phyloP scores from a whole-genome alignment of 2,797 vertebrate species.

The Pelobates cultripes region DNA sequence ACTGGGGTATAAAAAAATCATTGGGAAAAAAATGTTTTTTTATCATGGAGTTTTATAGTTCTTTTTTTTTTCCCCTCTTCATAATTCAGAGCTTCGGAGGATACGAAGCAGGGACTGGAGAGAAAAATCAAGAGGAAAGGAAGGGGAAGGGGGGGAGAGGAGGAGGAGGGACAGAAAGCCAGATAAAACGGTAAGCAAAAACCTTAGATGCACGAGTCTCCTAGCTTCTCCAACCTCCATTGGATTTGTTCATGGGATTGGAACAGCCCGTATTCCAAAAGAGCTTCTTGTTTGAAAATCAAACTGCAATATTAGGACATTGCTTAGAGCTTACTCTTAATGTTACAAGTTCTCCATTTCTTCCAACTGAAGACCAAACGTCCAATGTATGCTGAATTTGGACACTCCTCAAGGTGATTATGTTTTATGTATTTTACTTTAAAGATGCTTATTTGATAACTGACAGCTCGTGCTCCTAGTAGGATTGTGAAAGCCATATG shows the following conservation, averaged over 20 bases:
- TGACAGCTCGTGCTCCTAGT: not conserved
- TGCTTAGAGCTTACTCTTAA: too few relatives aligned
- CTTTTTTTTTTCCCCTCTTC: not conserved
- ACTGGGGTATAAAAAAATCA: not conserved
- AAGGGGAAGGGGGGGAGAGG: constrained; percentile 17
- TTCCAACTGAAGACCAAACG: constrained; percentile 14
- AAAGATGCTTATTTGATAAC: not conserved
- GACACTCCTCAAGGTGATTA: constrained; percentile 14
- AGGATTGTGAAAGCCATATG: not conserved
- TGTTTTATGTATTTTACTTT: not conserved
- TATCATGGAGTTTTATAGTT: too few relatives aligned
- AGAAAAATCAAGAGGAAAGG: not conserved
- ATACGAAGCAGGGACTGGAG: constrained; percentile 10
- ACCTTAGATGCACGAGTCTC: constrained; percentile 25
- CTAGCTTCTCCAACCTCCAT: constrained; percentile 11
- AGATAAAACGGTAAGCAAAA: constrained; percentile 37
- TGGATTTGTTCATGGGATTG: not conserved
- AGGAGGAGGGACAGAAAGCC: constrained; percentile 33
- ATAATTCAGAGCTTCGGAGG: not conserved
- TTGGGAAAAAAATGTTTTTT: too few relatives aligned
- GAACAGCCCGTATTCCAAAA: not conserved
- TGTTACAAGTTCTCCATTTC: not conserved
- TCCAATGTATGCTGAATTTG: not conserved
- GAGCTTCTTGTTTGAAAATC: not conserved
- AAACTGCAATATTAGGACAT: not conserved